Conservation (phyloP, 2,888 invertebrate genomes). For the Teleogryllus oceanicus region DNA sequence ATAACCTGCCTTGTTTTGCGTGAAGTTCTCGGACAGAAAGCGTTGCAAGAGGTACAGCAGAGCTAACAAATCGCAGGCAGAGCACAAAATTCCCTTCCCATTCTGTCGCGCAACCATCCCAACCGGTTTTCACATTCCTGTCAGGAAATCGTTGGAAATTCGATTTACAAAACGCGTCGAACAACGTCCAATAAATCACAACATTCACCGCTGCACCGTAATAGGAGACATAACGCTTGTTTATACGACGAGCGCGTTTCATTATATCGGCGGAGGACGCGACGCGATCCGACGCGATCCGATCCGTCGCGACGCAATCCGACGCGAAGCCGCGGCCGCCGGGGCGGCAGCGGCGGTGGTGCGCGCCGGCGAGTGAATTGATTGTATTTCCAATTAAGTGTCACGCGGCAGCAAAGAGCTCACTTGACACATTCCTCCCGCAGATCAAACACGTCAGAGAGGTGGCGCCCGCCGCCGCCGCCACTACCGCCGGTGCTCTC, state of each 20-base stretch:
- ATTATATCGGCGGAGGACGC: not conserved
- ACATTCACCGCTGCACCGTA: not conserved
- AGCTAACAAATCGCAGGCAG: too few relatives aligned
- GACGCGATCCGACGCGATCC: too few relatives aligned
- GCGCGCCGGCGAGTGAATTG: not conserved
- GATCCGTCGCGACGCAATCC: too few relatives aligned
- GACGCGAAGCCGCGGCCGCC: too few relatives aligned
- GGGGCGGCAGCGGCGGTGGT: too few relatives aligned
- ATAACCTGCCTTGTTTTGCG: too few relatives aligned
- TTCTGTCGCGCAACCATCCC: too few relatives aligned
- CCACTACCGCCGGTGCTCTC: too few relatives aligned
- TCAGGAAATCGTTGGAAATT: slow-evolving; percentile 11
- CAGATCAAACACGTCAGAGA: not conserved
- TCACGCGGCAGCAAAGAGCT: not conserved
- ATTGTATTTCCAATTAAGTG: slow-evolving; percentile 18
- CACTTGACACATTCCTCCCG: slow-evolving; percentile 10
- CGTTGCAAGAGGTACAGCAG: too few relatives aligned
- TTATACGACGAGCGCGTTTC: not conserved
- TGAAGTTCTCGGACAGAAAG: too few relatives aligned
- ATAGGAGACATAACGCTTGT: not conserved
- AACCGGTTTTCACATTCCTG: not conserved
- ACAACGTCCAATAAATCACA: slow-evolving; percentile 7
- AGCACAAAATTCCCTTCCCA: too few relatives aligned
- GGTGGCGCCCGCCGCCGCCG: not conserved
- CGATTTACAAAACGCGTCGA: slow-evolving; percentile 8